Evolutionary conservation across 2,888 invertebrate genomes (phyloP).

Genomic region (Eulithis prunata): DNA sequence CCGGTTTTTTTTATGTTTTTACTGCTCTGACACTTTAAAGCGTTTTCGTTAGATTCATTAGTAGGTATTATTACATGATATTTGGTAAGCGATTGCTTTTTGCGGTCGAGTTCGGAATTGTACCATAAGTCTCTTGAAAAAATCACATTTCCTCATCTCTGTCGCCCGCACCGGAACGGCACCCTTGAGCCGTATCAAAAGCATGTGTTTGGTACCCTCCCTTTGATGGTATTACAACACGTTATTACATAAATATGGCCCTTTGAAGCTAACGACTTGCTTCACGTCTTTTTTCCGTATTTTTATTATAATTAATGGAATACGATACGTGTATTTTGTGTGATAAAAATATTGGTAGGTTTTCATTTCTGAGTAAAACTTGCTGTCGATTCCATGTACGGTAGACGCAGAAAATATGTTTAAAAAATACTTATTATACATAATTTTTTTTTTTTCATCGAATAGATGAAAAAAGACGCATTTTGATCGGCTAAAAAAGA

Average conservation of each 20-base stretch:
- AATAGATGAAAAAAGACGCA: background rate
- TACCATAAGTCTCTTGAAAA: no score
- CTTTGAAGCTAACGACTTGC: slow-evolving; percentile 40
- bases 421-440: no score
- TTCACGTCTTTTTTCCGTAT: slow-evolving; percentile 22
- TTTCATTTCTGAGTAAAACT: slow-evolving; percentile 1
- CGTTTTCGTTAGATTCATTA: no score
- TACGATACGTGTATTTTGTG: slow-evolving; percentile 11
- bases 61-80: no score
- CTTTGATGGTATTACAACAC: slow-evolving; percentile 40
- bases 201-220: slow-evolving; percentile 30
- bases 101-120: no score
- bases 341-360: slow-evolving; percentile 1
- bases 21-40: no score
- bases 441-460: background rate
- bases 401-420: background rate
- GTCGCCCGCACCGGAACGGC: slow-evolving; percentile 7
- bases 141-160: background rate
- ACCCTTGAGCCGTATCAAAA: slow-evolving; percentile 30
- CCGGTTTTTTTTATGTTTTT: no score
- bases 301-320: slow-evolving; percentile 19
- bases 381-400: slow-evolving; percentile 1
- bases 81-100: no score
- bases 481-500: no score
- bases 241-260: slow-evolving; percentile 29